Evolutionary conservation across 2,797 vertebrate species (phyloP), one percentile per base, ranked within the genome.

Genomic region (Miichthys miiuy): DNA sequence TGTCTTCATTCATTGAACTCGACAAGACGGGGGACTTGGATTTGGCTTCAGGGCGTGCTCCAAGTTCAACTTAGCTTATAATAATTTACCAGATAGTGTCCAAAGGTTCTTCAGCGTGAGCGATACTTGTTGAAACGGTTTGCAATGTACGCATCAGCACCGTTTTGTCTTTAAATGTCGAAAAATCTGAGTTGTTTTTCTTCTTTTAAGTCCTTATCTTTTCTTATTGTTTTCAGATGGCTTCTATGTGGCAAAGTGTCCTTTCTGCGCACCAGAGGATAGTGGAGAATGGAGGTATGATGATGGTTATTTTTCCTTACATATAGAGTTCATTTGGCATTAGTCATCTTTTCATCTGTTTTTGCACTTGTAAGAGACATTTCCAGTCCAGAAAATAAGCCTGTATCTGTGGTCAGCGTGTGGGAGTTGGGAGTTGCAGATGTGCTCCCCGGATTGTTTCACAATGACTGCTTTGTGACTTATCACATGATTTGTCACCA

Each of bases 211-310:
- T 20, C 7, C 27, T 47, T 42, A 0, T 21, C 6, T 34, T 13
- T 48, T 7, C 18, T 42, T 2, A 1, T 38, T 60, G 16, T 66
- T 56, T 52, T 9, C 54, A 91, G 86, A 95, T 96, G 95, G 76
- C 82, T 55, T 90, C 92, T 16, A 71, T 68, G 0, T 87, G 90
- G 93, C n/a, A 91, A 38, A 77, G 48, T 27, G 38, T 93, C 38
- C 67, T 89, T 13, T 86, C 92, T 1, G n/a, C 72, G 21, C 89
- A 94, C 80, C 92, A 87, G 83, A 79, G 80, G 84, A 88, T 91
- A 46, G 70, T 95, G 80, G 88, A 95, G 20, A 93, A 95, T 85
- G 95, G 95, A 88, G 95, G 95, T 96, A 83, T 23, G 78, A 13
- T 62, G 5, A 0, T 60, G 1, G 51, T 23, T 11, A 0, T 23